Evolutionary conservation across 2,888 invertebrate genomes (phyloP), one percentile per base, ranked within the genome.

Genomic region (Drosophila kambysellisi): DNA sequence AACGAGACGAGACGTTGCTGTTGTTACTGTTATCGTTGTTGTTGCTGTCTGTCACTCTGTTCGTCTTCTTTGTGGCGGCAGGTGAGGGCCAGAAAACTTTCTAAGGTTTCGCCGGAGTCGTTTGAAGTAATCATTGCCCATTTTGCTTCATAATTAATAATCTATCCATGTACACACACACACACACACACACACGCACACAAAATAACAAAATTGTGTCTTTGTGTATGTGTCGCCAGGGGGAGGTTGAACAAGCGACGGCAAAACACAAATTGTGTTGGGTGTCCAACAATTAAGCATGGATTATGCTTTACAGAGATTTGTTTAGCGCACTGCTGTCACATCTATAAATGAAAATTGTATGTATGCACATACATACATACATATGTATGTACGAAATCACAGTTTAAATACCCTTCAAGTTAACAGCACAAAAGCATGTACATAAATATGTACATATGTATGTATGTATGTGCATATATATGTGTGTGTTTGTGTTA

Each of bases 131-230:
- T 88, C 81, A 71, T 75, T 78, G 76, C 57, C 64, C 77, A 76
- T 85, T 82, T 82, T 70, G 81, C 69, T 76, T 81, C 72, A 89
- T 84, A 84, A 84, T 84, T 88, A 83, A 83, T 84, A 84, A 84
- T 86, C 74, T 72, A 71, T 64, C 25, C 30, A 37, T 37, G 29
- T 37, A 17, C 25, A 25, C 35, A 20, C 12, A 0, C 20, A 20
- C 17, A 39, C 39, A 39, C 7, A 39, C 8, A 17, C 43, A 20
- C 46, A 20, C 4, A 20, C n/a, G n/a, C 8, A 46, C 20, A 41
- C 17, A 41, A 4, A n/a, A 41, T n/a, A 15, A 4, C 15, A 12
- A 15, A 25, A 46, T 15, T 15, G 15, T 51, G 41, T 32, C 17
- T 52, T 7, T 50, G 58, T 32, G 43, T 25, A 1, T 57, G 20